A percentile compares a stretch with the other conserved stretches of the same genome.
Conservation (phyloP, 2,888 invertebrate genomes). For the Pterobdella sp. region DNA sequence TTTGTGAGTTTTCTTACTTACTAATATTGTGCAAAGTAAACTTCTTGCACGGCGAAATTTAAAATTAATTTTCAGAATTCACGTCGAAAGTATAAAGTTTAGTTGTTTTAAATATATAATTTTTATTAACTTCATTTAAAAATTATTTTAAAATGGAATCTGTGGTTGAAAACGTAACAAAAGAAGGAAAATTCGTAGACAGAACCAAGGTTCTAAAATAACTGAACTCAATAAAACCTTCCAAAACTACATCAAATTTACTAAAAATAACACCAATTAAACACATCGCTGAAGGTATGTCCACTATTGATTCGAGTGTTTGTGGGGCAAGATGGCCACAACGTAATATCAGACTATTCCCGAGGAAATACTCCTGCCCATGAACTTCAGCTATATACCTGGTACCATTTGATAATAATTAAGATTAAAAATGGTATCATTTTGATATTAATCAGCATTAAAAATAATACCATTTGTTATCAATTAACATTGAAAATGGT, state of each 20-base stretch:
- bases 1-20: no score
- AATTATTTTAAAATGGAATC: no score
- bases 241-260: not conserved
- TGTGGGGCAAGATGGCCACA: constrained; percentile 65
- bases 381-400: constrained; percentile 95
- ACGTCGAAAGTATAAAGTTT: no score
- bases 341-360: constrained; percentile 77
- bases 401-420: constrained; percentile 54
- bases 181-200: constrained; percentile 28
- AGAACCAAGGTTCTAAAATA: constrained; percentile 23
- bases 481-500: not conserved
- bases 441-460: not conserved
- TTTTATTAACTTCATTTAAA: no score
- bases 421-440: not conserved
- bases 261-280: not conserved
- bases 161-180: constrained; percentile 29
- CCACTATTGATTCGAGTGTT: constrained; percentile 33
- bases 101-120: no score
- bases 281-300: constrained; percentile 22
- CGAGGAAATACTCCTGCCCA: constrained; percentile 88
- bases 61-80: no score
- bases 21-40: no score
- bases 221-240: not conserved
- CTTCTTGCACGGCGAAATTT: no score
- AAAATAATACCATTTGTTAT: not conserved